A percentile compares a stretch with the other conserved stretches of the same genome.
phyloP scores from a whole-genome alignment of 2,888 invertebrate species.

The Morpho helenor region DNA sequence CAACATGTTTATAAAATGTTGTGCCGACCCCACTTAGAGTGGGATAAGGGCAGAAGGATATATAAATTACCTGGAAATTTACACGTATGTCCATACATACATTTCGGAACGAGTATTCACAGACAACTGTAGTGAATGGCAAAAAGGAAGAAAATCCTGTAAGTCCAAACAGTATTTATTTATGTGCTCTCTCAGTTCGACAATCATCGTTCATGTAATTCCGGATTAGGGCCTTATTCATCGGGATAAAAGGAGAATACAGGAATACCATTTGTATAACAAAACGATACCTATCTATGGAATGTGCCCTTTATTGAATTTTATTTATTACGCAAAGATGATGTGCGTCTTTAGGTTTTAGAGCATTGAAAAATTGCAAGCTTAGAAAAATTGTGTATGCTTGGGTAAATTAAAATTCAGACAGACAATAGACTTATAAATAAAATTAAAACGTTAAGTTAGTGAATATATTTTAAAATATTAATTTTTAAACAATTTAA shows the following conservation, averaged over 20 bases:
- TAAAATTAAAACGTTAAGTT: too few species aligned
- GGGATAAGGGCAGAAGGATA: too few species aligned
- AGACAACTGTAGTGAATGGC: not conserved
- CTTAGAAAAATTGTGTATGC: too few species aligned
- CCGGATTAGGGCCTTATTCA: slow-evolving; percentile 55
- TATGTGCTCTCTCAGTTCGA: slow-evolving; percentile 38
- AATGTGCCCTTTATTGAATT: slow-evolving; percentile 18
- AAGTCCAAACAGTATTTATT: slow-evolving; percentile 26
- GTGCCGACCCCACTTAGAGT: too few species aligned
- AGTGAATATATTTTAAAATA: too few species aligned
- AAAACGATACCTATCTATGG: slow-evolving; percentile 43
- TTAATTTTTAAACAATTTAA: too few species aligned
- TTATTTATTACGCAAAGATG: slow-evolving; percentile 31
- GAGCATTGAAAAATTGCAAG: not conserved
- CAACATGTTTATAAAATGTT: too few species aligned
- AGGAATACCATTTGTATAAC: slow-evolving; percentile 48
- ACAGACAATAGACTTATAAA: too few species aligned
- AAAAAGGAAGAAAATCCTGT: slow-evolving; percentile 18
- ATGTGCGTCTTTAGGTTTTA: slow-evolving; percentile 1
- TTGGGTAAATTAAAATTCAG: too few species aligned
- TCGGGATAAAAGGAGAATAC: slow-evolving; percentile 44
- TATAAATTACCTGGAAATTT: too few species aligned
- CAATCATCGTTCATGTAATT: slow-evolving; percentile 61
- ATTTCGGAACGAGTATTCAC: not conserved
- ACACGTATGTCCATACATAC: not conserved